Evolutionary conservation across 2,888 invertebrate species (phyloP).

Genomic region (Uropetala carovei): DNA sequence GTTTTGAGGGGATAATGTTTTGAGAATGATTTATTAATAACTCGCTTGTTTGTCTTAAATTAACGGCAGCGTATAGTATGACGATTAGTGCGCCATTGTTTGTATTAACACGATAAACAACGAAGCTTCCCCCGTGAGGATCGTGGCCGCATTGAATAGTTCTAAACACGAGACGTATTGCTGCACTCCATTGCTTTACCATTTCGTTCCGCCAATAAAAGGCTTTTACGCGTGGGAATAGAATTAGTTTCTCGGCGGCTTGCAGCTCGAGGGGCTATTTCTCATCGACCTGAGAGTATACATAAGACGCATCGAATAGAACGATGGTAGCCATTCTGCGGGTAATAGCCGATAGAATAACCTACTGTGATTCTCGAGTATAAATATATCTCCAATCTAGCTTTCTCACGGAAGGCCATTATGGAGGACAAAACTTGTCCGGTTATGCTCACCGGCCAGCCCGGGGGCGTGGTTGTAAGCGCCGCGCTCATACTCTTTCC

Average conservation of each 20-base stretch:
- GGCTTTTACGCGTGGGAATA: neutral
- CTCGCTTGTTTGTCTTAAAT: no score
- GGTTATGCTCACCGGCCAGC: neutral
- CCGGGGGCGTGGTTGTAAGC: constrained; percentile 33
- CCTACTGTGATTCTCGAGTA: neutral
- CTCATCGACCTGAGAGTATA: neutral
- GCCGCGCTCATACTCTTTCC: neutral
- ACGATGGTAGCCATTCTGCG: neutral
- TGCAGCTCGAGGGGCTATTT: neutral
- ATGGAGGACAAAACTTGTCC: neutral
- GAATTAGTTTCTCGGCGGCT: neutral
- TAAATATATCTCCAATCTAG: neutral
- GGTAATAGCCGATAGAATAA: neutral
- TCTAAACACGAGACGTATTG: no score
- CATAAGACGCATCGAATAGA: neutral
- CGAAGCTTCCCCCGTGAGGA: no score
- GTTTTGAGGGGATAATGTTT: no score
- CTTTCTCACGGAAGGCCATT: constrained; percentile 11
- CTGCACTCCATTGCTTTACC: no score
- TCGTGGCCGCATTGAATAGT: no score
- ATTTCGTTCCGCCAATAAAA: no score
- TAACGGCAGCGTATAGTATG: no score
- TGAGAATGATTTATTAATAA: no score
- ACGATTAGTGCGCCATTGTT: no score
- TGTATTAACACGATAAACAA: no score